These are phyloP conservation scores for Drosophila nigromelanica DNA, from an alignment of 1,140 invertebrate species.

Conservation along the genomic window DNA sequence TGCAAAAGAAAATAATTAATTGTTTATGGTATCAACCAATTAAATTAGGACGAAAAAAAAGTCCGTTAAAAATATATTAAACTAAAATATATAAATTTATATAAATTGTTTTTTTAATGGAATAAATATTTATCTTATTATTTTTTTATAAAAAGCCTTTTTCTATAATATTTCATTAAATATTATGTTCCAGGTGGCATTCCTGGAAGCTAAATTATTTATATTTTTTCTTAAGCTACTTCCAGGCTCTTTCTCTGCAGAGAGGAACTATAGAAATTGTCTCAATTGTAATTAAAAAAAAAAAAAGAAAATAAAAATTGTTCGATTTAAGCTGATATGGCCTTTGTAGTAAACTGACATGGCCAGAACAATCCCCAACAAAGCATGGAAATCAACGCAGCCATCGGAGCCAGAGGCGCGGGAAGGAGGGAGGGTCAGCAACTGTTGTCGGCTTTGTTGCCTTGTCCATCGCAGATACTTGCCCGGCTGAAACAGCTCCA, in stretches of 20 bases:
- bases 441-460: conserved; percentile 8
- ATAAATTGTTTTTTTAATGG: no score
- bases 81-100: no score
- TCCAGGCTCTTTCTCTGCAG: neutral
- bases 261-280: neutral
- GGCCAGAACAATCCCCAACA: conserved; percentile 36
- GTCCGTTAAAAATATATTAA: no score
- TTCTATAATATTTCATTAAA: no score
- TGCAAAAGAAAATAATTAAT: neutral
- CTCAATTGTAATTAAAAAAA: neutral
- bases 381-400: conserved; percentile 47
- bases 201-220: no score
- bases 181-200: no score
- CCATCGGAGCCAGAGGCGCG: conserved; percentile 23
- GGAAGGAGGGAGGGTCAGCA: conserved; percentile 6
- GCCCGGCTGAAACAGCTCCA: conserved; percentile 11
- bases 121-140: no score
- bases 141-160: no score
- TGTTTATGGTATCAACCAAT: neutral
- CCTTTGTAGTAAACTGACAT: neutral
- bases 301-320: neutral
- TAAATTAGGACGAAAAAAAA: neutral
- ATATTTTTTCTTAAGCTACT: neutral
- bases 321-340: neutral
- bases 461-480: conserved; percentile 25